Base-by-base conservation (phyloP, 2,888 invertebrate genomes). In the Lasioglossum malachurum region DNA sequence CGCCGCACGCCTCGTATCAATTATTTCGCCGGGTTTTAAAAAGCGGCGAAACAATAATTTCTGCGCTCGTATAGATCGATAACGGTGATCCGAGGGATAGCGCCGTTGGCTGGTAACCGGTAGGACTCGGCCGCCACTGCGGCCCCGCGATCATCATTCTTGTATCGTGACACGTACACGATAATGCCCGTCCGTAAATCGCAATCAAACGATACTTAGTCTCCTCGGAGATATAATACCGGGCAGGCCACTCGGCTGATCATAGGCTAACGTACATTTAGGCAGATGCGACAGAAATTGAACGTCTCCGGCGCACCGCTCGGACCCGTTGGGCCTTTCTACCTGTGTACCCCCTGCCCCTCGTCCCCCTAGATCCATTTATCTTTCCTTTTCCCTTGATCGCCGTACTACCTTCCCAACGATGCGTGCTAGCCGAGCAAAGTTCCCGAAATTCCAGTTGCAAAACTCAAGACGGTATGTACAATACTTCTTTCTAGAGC, bases 201-300 rank as follows among this genome's bases (percentile, higher is more conserved):
- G 83, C 88, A 89, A 89, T 88, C 88, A 78, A 84, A 88, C 82
- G 89, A 90, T 86, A 89, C 87, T 89, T 91, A 88, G 86, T 85
- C 88, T 78, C 78, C 78, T 75, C 67, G 82, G 73, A 80, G 77
- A 86, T 80, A 86, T 91, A 91, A 91, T 91, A 82, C 80, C 79
- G 27, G 49, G 49, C 60, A 23, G 69, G 72, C 73, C 80, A 77
- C 85, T 64, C 72, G 73, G 72, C 82, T 88, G 90, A 93, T 94
- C 92, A 93, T 90, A 92, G 91, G 92, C 88, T 92, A 89, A 88
- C 84, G 85, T 87, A 88, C 91, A 91, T 93, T 94, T 93, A 94
- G 94, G 94, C 94, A 94, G 94, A 94, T 94, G 94, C 92, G 92
- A 92, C 93, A 92, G 83, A 92, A 92, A 93, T 91, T 91, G 87